Conservation (phyloP, 2,113 vertebrate genomes). For the Euleptes europaea region DNA sequence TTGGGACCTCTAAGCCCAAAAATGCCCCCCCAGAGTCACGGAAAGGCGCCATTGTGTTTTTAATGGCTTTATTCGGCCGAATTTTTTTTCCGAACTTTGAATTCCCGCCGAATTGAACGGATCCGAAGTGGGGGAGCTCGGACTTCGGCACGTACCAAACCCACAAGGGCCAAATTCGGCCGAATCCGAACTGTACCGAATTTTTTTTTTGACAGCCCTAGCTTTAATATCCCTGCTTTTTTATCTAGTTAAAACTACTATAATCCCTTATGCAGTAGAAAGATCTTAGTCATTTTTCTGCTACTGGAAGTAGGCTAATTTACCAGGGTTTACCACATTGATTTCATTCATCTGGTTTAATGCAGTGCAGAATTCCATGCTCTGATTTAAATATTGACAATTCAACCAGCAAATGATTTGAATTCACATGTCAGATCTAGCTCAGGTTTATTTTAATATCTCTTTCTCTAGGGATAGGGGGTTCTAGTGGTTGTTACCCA, state of each 20-base stretch:
- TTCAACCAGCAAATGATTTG: background rate
- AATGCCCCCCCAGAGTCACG: no score
- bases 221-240: conserved; percentile 2
- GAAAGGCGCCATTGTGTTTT: no score
- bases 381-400: conserved; percentile 8
- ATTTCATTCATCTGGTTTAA: background rate
- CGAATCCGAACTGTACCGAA: no score
- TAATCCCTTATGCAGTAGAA: background rate
- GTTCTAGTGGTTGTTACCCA: background rate
- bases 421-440: background rate
- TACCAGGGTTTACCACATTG: background rate
- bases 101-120: no score
- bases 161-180: no score
- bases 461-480: background rate
- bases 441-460: background rate
- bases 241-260: background rate
- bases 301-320: background rate
- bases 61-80: no score
- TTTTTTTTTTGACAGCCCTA: no score
- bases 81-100: no score
- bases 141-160: no score
- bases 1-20: no score
- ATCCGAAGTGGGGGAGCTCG: no score
- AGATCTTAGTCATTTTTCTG: background rate
- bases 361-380: background rate